phyloP scores from a whole-genome alignment of 2,888 invertebrate genomes.

The Drosophila vallismaia region DNA sequence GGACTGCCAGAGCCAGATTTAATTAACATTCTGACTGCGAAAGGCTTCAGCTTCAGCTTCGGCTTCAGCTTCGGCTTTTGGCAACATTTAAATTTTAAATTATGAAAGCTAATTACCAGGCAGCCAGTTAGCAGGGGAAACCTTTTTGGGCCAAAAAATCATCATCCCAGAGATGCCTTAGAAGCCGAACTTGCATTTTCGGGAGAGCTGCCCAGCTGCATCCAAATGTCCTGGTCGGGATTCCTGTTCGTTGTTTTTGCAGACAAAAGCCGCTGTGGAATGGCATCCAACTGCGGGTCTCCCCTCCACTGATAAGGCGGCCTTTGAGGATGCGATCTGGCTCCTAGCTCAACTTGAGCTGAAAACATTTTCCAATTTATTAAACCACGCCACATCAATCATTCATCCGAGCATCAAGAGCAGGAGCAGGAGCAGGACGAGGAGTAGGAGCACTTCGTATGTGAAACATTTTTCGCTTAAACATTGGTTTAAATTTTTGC shows the following conservation, averaged over 20 bases:
- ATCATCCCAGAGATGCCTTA: constrained; percentile 63
- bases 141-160: constrained; percentile 71
- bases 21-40: constrained; percentile 77
- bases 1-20: constrained; percentile 52
- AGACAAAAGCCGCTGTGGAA: constrained; percentile 10
- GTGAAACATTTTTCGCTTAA: constrained; percentile 81
- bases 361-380: constrained; percentile 82
- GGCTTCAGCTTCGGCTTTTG: constrained; percentile 52
- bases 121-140: constrained; percentile 42
- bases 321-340: constrained; percentile 37
- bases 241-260: constrained; percentile 55
- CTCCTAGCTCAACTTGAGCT: constrained; percentile 47
- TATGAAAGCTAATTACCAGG: constrained; percentile 75
- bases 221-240: constrained; percentile 44
- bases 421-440: not conserved
- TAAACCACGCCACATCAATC: constrained; percentile 74
- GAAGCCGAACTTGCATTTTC: constrained; percentile 20
- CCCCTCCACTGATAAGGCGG: constrained; percentile 60
- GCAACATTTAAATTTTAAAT: constrained; percentile 80
- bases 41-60: constrained; percentile 64
- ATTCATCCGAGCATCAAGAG: constrained; percentile 41
- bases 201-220: constrained; percentile 7
- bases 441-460: constrained; percentile 51
- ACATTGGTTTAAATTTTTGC: constrained; percentile 80
- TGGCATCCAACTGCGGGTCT: constrained; percentile 68